phyloP scores from a whole-genome alignment of 92 coral and sea anemone genomes.

The Phenganax marumi region DNA sequence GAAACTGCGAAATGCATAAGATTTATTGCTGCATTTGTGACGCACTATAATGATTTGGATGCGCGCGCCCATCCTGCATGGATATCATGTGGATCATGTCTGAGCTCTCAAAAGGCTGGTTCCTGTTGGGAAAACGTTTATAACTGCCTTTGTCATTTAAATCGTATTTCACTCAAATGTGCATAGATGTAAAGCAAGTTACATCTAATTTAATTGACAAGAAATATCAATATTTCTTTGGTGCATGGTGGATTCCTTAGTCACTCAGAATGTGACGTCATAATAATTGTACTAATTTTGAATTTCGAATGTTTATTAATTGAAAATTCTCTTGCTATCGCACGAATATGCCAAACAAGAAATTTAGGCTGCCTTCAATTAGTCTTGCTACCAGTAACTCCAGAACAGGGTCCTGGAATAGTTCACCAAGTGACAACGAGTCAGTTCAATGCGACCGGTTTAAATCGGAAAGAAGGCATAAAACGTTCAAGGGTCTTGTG shows the following conservation, averaged over 20 bases:
- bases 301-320: constrained; percentile 10
- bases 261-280: constrained; percentile 20
- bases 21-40: neutral
- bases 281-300: neutral
- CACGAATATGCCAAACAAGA: neutral
- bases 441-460: neutral
- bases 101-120: too few relatives aligned
- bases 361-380: constrained; percentile 5
- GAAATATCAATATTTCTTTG: neutral
- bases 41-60: neutral
- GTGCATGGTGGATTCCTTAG: neutral
- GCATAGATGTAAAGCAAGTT: too few relatives aligned
- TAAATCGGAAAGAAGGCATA: neutral
- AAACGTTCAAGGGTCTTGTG: constrained; percentile 21
- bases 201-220: neutral
- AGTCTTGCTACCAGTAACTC: neutral
- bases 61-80: too few relatives aligned
- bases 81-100: too few relatives aligned
- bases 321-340: constrained; percentile 2
- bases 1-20: neutral
- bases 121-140: too few relatives aligned
- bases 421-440: neutral
- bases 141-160: too few relatives aligned
- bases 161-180: too few relatives aligned
- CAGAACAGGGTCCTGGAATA: neutral